Evolutionary conservation across 2,888 invertebrate genomes (phyloP).

Genomic region (Aphidoletes aphidimyza): DNA sequence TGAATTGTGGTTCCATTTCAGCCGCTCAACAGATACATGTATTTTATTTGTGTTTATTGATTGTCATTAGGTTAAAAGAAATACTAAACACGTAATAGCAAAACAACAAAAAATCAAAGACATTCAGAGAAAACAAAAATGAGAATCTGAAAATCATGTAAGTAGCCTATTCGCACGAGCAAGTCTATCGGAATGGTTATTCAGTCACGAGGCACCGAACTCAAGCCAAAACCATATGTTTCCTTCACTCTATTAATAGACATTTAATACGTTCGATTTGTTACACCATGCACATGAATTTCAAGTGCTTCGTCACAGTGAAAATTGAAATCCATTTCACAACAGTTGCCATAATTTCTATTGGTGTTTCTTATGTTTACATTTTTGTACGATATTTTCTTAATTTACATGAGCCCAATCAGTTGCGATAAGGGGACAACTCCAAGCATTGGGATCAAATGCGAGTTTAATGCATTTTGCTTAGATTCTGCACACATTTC

Average conservation of each 20-base stretch:
- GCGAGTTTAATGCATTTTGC: not conserved
- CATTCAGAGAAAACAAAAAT: too few species aligned
- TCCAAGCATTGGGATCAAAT: not conserved
- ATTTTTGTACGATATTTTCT: not conserved
- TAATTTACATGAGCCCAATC: not conserved
- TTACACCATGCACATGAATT: slow-evolving; percentile 34
- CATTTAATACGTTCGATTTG: slow-evolving; percentile 38
- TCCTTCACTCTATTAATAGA: slow-evolving; percentile 22
- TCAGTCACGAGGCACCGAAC: not conserved
- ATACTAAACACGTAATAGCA: too few species aligned
- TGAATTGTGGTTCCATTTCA: too few species aligned
- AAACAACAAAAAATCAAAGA: too few species aligned
- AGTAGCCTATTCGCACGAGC: too few species aligned
- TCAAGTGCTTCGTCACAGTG: slow-evolving; percentile 21
- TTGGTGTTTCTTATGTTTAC: not conserved
- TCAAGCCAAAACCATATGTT: slow-evolving; percentile 24
- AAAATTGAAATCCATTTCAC: not conserved
- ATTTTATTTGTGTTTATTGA: too few species aligned
- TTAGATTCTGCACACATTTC: not conserved
- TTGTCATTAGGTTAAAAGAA: too few species aligned
- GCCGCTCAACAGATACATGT: too few species aligned
- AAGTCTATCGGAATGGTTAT: not conserved
- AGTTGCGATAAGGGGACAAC: not conserved
- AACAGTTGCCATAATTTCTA: not conserved
- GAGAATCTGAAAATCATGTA: too few species aligned